These are phyloP conservation scores for Dryobota labecula DNA, from an alignment of 2,888 invertebrate species.

Conservation along the genomic window DNA sequence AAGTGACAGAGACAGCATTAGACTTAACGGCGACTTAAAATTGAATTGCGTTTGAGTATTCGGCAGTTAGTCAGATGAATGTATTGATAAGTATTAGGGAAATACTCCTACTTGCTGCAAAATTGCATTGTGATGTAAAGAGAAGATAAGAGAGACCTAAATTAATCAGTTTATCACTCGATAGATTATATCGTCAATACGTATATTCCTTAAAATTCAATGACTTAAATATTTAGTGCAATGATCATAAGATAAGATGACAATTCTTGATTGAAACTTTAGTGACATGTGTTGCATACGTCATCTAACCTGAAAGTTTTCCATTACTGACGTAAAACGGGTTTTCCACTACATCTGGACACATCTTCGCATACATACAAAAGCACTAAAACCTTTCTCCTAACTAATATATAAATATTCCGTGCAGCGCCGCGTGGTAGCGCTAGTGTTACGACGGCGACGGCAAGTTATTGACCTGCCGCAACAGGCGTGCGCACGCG, in stretches of 20 bases:
- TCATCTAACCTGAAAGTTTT: neutral
- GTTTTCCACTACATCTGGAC: neutral
- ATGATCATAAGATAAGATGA: neutral
- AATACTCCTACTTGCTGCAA: neutral
- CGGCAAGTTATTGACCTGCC: conserved; percentile 71
- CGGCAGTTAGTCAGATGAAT: too few relatives aligned
- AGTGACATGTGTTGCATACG: neutral
- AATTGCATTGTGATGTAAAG: neutral
- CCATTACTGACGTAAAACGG: neutral
- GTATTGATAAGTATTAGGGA: too few relatives aligned
- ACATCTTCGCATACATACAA: neutral
- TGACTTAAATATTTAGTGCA: conserved; percentile 2
- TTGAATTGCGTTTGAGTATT: too few relatives aligned
- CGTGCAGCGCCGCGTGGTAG: neutral
- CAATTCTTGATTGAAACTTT: neutral
- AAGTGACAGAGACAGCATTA: too few relatives aligned
- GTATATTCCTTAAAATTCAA: conserved; percentile 19
- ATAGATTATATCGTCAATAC: neutral
- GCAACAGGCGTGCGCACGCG: conserved; percentile 69
- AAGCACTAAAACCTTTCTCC: conserved; percentile 1
- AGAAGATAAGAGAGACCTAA: neutral
- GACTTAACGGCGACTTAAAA: too few relatives aligned
- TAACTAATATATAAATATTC: conserved; percentile 2
- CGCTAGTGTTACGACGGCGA: conserved; percentile 16
- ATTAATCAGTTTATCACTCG: neutral